Percentiles rank a stretch among this genome's conserved stretches.
Evolutionary conservation across 2,888 invertebrate species (phyloP).

Genomic region (Tanypteryx hageni): DNA sequence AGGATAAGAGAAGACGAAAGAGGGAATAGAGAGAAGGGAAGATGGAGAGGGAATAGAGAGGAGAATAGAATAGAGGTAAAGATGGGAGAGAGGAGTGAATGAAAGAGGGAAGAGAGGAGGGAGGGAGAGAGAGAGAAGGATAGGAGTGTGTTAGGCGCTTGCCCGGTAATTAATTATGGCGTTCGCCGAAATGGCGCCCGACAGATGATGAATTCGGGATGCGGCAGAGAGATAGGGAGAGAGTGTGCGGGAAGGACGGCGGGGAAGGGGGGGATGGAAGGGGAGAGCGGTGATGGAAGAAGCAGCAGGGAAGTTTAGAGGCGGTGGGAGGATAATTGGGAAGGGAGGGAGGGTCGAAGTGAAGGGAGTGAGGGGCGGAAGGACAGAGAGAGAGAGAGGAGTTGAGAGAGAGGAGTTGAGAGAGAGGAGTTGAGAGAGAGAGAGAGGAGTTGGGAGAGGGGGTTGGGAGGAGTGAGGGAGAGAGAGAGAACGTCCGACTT

Average conservation of each 20-base stretch:
- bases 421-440: background rate
- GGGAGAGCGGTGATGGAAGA: background rate
- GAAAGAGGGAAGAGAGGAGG: background rate
- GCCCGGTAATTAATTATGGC: slow-evolving; percentile 66
- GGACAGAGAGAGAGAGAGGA: too few species aligned
- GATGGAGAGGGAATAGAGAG: too few species aligned
- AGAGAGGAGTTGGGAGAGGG: too few species aligned
- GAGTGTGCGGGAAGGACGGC: background rate
- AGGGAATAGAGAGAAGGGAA: too few species aligned
- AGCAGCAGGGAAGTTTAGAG: background rate
- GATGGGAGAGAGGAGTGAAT: too few species aligned
- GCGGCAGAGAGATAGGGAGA: slow-evolving; percentile 5
- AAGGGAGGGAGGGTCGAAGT: background rate
- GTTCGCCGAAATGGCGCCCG: slow-evolving; percentile 65
- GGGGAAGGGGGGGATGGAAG: background rate
- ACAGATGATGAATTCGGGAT: slow-evolving; percentile 66
- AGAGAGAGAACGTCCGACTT: slow-evolving; percentile 35
- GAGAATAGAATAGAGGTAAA: too few species aligned
- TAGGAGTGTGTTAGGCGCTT: slow-evolving; percentile 12
- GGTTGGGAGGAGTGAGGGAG: background rate
- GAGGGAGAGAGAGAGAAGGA: background rate
- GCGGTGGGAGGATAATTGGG: background rate
- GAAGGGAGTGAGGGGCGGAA: background rate
- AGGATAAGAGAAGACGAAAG: too few species aligned
- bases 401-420: too few species aligned